Percentiles rank a stretch among this genome's conserved stretches.
Conservation (phyloP, 2,888 invertebrate species). For the Halictus ligatus region DNA sequence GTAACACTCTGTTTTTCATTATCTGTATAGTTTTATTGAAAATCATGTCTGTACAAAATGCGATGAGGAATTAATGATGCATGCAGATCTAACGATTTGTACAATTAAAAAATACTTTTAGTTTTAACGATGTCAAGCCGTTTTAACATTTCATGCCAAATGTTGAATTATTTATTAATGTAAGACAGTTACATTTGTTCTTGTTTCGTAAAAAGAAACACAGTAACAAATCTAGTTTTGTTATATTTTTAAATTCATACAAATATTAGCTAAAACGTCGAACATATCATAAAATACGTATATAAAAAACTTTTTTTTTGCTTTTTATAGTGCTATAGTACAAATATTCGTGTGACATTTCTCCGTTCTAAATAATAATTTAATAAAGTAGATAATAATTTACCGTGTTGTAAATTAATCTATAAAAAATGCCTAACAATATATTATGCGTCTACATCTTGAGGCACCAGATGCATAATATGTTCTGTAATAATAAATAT, state of each 20-base stretch:
- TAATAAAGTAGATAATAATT: slow-evolving; percentile 10
- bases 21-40: slow-evolving; percentile 24
- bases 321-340: slow-evolving; percentile 23
- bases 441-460: slow-evolving; percentile 25
- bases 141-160: slow-evolving; percentile 19
- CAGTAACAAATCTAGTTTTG: slow-evolving; percentile 36
- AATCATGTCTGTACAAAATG: slow-evolving; percentile 16
- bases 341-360: slow-evolving; percentile 35
- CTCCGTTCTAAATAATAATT: neutral
- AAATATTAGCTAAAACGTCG: slow-evolving; percentile 38
- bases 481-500: slow-evolving; percentile 27
- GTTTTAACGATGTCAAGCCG: slow-evolving; percentile 2
- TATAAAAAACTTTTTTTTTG: slow-evolving; percentile 23
- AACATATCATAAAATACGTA: slow-evolving; percentile 47
- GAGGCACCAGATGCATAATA: slow-evolving; percentile 25
- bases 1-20: slow-evolving; percentile 19
- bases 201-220: slow-evolving; percentile 42
- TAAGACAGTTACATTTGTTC: slow-evolving; percentile 38
- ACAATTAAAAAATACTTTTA: slow-evolving; percentile 4
- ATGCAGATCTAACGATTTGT: slow-evolving; percentile 23
- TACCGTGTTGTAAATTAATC: slow-evolving; percentile 20
- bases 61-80: slow-evolving; percentile 27
- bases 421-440: slow-evolving; percentile 40
- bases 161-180: slow-evolving; percentile 47
- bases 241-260: slow-evolving; percentile 36